Percentiles rank a stretch among this genome's conserved stretches.
phyloP scores from a whole-genome alignment of 2,113 vertebrate species.

The Dolichotis patagonum region DNA sequence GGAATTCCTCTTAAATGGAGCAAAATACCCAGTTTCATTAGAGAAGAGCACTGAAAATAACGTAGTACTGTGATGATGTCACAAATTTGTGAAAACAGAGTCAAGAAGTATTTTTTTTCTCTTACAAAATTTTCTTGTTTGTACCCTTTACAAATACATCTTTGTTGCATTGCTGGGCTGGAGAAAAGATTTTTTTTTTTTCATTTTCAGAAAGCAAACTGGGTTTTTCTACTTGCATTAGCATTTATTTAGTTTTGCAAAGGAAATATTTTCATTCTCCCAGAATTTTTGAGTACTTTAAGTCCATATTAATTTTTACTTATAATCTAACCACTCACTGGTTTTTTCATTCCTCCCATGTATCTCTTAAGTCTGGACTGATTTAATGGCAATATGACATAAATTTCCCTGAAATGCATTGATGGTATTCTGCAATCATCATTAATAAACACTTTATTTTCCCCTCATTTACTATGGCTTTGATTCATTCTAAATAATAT shows the following conservation, averaged over 20 bases:
- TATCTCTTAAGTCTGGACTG: neutral
- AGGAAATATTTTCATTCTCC: conserved; percentile 20
- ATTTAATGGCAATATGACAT: neutral
- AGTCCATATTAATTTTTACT: conserved; percentile 39
- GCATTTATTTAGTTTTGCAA: neutral
- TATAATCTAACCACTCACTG: neutral
- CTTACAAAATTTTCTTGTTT: neutral
- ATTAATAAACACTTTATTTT: conserved; percentile 26
- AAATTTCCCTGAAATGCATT: conserved; percentile 3
- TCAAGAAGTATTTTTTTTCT: neutral
- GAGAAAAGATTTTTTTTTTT: neutral
- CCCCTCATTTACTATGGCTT: neutral
- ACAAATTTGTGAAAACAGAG: neutral
- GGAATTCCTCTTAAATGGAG: neutral
- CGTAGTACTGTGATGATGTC: neutral
- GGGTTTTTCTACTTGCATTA: neutral
- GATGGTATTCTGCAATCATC: neutral
- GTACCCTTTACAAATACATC: neutral
- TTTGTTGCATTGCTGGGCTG: neutral
- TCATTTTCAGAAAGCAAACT: neutral
- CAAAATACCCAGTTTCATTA: neutral
- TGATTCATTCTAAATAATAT: conserved; percentile 27
- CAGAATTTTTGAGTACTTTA: neutral
- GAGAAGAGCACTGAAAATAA: neutral
- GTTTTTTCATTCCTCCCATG: neutral